Percentiles rank a stretch among this genome's conserved stretches.
Evolutionary conservation across 2,113 vertebrate genomes (phyloP).

Genomic region (Dolichotis patagonum): DNA sequence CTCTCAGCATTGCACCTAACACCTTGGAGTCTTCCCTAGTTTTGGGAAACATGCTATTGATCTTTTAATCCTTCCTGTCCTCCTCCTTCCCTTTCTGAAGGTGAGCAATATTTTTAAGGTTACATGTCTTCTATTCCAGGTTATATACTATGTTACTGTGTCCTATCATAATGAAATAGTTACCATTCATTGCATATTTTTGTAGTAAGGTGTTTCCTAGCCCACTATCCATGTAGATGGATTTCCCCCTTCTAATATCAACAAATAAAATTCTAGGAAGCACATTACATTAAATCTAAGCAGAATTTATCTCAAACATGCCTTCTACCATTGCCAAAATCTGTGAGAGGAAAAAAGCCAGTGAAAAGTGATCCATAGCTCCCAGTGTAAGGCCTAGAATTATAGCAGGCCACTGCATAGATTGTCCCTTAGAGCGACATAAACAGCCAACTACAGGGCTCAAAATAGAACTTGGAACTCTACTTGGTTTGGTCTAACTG

Average conservation of each 20-base stretch:
- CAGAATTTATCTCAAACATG: constrained; percentile 28
- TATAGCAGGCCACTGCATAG: constrained; percentile 35
- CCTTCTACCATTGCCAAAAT: constrained; percentile 29
- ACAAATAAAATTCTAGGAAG: constrained; percentile 46
- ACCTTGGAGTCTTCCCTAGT: not conserved
- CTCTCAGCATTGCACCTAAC: not conserved
- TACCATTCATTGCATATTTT: not conserved
- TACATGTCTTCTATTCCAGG: not conserved
- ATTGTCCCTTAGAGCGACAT: not conserved
- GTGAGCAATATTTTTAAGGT: not conserved
- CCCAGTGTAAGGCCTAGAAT: constrained; percentile 46
- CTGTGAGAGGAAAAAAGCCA: not conserved
- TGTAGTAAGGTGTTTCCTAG: not conserved
- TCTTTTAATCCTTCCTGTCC: not conserved
- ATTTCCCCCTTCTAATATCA: not conserved
- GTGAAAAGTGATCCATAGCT: constrained; percentile 52
- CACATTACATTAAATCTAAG: constrained; percentile 10
- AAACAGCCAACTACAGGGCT: constrained; percentile 52
- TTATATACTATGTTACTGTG: not conserved
- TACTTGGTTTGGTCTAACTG: constrained; percentile 19
- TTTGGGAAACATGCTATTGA: not conserved
- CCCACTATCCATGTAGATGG: not conserved
- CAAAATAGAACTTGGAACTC: constrained; percentile 2
- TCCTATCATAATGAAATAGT: not conserved
- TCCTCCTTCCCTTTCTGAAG: not conserved